phyloP scores from a whole-genome alignment of 1,140 invertebrate genomes.

The Euwallacea similis region DNA sequence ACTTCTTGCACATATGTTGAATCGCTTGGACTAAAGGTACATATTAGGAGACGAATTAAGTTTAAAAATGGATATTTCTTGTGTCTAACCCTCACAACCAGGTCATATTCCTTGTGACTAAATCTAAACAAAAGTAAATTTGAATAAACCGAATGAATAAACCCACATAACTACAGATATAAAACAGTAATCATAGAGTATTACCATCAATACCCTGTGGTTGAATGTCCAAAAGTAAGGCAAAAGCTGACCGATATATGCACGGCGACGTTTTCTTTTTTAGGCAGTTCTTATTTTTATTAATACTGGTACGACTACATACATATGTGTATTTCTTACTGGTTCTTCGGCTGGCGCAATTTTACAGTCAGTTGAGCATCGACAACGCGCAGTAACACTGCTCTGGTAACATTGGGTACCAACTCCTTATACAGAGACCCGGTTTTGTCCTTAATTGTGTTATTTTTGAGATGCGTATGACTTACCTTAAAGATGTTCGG shows the following conservation, averaged over 20 bases:
- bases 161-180: too few species aligned
- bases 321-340: constrained; percentile 27
- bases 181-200: background rate
- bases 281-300: constrained; percentile 33
- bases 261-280: constrained; percentile 34
- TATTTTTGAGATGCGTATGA: constrained; percentile 20
- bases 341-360: constrained; percentile 31
- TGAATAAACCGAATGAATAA: too few species aligned
- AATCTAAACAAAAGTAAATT: too few species aligned
- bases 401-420: background rate
- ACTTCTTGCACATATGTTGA: too few species aligned
- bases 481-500: constrained; percentile 17
- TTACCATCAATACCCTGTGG: background rate
- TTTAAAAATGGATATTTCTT: too few species aligned
- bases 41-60: too few species aligned
- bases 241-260: constrained; percentile 29
- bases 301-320: constrained; percentile 34
- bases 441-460: constrained; percentile 8
- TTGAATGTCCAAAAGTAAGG: constrained; percentile 18
- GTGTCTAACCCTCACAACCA: too few species aligned
- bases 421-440: constrained; percentile 12
- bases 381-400: constrained; percentile 18
- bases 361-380: constrained; percentile 35
- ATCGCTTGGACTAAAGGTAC: too few species aligned
- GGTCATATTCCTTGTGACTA: too few species aligned